These are phyloP conservation scores for Sciurus vulgaris DNA, from an alignment of 2,797 vertebrate genomes.

Conservation along the genomic window DNA sequence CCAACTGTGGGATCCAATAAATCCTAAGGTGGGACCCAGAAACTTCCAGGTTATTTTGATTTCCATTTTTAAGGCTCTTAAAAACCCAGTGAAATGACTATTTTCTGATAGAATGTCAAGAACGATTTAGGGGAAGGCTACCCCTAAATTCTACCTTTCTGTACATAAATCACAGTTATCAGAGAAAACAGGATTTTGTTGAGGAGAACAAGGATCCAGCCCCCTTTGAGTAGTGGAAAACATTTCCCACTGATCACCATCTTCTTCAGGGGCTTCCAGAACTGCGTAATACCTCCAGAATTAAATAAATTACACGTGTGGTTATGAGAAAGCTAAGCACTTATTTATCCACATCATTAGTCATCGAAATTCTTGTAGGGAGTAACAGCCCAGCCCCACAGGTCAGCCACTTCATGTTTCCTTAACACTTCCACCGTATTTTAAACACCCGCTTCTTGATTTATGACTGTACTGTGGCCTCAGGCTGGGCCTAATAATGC, in stretches of 20 bases:
- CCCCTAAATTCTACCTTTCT: constrained; percentile 25
- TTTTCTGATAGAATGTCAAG: constrained; percentile 35
- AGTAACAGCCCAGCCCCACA: constrained; percentile 74
- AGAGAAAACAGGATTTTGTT: background rate
- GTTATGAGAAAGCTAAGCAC: constrained; percentile 80
- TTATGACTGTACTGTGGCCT: constrained; percentile 80
- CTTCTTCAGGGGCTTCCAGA: constrained; percentile 53
- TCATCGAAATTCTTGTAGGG: constrained; percentile 80
- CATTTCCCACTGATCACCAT: constrained; percentile 48
- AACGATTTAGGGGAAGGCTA: background rate
- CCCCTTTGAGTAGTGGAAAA: background rate
- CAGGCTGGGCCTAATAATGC: constrained; percentile 78
- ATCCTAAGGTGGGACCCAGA: background rate
- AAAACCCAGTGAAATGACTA: constrained; percentile 10
- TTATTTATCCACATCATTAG: constrained; percentile 84
- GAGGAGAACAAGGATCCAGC: background rate
- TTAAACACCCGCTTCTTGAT: constrained; percentile 84
- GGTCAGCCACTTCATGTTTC: constrained; percentile 83
- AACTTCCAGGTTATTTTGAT: background rate
- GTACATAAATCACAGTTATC: constrained; percentile 21
- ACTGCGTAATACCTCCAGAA: constrained; percentile 48
- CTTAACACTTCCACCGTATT: constrained; percentile 83
- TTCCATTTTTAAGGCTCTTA: background rate
- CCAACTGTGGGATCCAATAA: background rate
- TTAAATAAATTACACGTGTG: constrained; percentile 80